phyloP scores from a whole-genome alignment of 2,888 invertebrate species.

The Meta bourneti region DNA sequence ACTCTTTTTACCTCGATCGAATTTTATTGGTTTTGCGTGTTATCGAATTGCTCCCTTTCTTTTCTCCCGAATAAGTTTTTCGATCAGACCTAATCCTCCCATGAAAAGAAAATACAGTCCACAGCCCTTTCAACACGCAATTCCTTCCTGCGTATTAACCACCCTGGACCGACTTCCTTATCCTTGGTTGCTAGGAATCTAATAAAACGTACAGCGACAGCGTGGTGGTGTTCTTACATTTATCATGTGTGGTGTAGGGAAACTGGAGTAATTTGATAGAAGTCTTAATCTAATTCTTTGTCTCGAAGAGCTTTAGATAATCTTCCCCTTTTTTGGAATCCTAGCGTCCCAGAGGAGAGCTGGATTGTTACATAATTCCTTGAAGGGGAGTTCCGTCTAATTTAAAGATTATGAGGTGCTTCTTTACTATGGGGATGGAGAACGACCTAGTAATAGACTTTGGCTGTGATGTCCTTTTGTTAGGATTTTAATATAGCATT shows the following conservation, averaged over 20 bases:
- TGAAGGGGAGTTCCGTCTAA: too few species aligned
- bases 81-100: not conserved
- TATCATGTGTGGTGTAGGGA: constrained; percentile 10
- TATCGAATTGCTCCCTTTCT: constrained; percentile 9
- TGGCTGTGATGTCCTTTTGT: too few species aligned
- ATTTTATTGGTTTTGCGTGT: constrained; percentile 43
- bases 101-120: not conserved
- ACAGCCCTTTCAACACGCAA: not conserved
- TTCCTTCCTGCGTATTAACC: constrained; percentile 37
- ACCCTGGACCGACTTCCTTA: not conserved
- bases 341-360: not conserved
- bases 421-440: too few species aligned
- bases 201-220: constrained; percentile 3
- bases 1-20: not conserved
- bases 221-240: constrained; percentile 34
- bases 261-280: constrained; percentile 15
- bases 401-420: too few species aligned
- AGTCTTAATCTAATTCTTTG: constrained; percentile 18
- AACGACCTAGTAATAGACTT: too few species aligned
- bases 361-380: too few species aligned
- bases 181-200: constrained; percentile 4
- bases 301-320: constrained; percentile 8
- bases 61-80: constrained; percentile 2
- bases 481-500: too few species aligned
- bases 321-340: constrained; percentile 3